Evolutionary conservation across 2,797 vertebrate genomes (phyloP).

Genomic region (Iguana delicatissima): DNA sequence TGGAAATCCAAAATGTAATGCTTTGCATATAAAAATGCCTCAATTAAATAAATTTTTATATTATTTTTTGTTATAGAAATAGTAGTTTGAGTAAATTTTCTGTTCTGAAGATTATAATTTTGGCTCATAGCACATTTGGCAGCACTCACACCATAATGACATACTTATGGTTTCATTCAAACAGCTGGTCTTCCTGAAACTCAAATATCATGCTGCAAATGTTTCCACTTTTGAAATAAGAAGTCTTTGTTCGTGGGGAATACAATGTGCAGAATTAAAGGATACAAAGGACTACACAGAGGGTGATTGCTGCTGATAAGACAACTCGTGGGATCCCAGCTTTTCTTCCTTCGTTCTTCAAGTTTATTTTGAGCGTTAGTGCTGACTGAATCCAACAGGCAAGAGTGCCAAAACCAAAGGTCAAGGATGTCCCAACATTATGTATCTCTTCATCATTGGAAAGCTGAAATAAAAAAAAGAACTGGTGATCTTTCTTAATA

Average conservation of each 20-base stretch:
- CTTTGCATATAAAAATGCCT: background rate
- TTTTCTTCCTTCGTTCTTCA: constrained; percentile 87
- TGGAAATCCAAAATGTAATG: background rate
- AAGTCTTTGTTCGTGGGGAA: background rate
- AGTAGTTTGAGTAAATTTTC: too few species aligned
- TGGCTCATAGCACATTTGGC: background rate
- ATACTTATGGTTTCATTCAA: background rate
- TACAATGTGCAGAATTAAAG: constrained; percentile 72
- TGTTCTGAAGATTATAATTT: background rate
- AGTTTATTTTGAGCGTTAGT: constrained; percentile 88
- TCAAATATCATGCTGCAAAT: background rate
- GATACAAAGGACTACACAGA: constrained; percentile 91
- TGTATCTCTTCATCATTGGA: constrained; percentile 83
- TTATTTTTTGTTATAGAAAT: background rate
- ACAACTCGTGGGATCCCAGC: constrained; percentile 84
- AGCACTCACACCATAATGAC: background rate
- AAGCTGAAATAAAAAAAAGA: constrained; percentile 77
- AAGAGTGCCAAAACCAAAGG: constrained; percentile 88
- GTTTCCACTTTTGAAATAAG: background rate
- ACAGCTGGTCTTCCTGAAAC: background rate
- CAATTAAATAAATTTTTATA: background rate
- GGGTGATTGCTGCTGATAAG: constrained; percentile 86
- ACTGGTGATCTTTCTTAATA: background rate
- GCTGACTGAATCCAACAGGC: constrained; percentile 93
- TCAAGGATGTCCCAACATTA: constrained; percentile 85